These are phyloP conservation scores for Hesperia comma DNA, from an alignment of 2,888 invertebrate species.

Conservation along the genomic window DNA sequence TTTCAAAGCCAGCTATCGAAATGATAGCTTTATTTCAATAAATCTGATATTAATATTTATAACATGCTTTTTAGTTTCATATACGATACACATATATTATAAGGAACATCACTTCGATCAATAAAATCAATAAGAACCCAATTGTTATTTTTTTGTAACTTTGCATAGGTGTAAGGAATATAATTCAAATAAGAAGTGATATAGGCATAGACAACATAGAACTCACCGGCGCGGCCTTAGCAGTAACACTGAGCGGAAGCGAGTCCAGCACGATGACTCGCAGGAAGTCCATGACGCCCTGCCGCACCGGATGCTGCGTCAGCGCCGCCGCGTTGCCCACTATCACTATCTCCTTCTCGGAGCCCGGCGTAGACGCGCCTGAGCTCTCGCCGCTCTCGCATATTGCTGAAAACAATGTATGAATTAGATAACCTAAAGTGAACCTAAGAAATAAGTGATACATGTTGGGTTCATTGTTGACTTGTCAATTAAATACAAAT, in stretches of 20 bases:
- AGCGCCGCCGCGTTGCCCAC: conserved; percentile 77
- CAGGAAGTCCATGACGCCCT: conserved; percentile 97
- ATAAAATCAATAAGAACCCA: not conserved
- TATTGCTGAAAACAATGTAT: conserved; percentile 60
- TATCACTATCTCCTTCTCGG: conserved; percentile 82
- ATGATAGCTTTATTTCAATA: not conserved
- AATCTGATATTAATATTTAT: not conserved
- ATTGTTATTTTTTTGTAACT: too few relatives aligned
- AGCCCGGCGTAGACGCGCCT: conserved; percentile 90
- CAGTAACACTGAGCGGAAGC: conserved; percentile 91
- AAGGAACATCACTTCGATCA: not conserved
- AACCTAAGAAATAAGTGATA: too few relatives aligned
- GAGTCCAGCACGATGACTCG: conserved; percentile 97
- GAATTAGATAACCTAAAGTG: too few relatives aligned
- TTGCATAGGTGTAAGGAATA: too few relatives aligned
- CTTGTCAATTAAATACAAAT: too few relatives aligned
- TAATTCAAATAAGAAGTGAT: too few relatives aligned
- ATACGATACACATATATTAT: not conserved
- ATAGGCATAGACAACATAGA: not conserved
- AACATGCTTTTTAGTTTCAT: not conserved
- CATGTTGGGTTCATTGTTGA: too few relatives aligned
- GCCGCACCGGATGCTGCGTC: conserved; percentile 91
- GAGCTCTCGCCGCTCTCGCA: conserved; percentile 89
- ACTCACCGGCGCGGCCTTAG: conserved; percentile 88
- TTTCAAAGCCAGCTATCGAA: not conserved